phyloP scores from a whole-genome alignment of 2,113 vertebrate species.

The Salvator merianae region DNA sequence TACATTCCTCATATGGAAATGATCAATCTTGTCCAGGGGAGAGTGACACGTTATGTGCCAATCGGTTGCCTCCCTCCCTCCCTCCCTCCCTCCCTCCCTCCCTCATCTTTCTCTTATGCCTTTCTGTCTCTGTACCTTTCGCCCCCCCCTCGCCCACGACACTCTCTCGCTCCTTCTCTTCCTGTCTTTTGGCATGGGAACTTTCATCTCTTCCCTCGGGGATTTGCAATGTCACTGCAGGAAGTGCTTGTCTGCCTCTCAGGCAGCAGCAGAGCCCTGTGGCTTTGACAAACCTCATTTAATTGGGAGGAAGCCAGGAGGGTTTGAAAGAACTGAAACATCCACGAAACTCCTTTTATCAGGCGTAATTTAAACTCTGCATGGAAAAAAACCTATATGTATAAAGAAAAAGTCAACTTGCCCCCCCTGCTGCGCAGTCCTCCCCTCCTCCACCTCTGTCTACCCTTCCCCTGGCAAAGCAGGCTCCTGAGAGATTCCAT shows the following conservation, averaged over 20 bases:
- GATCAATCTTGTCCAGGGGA: neutral
- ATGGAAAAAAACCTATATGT: constrained; percentile 87
- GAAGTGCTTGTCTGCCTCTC: constrained; percentile 84
- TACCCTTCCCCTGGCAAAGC: constrained; percentile 65
- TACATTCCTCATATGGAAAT: constrained; percentile 25
- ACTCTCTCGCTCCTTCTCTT: constrained; percentile 55
- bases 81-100: constrained; percentile 32
- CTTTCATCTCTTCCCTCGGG: constrained; percentile 86
- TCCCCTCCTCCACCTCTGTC: constrained; percentile 51
- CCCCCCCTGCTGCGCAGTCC: constrained; percentile 79
- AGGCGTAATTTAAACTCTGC: constrained; percentile 89
- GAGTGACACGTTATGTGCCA: constrained; percentile 37
- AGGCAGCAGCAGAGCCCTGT: constrained; percentile 84
- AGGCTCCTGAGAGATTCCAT: constrained; percentile 80
- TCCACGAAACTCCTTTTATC: constrained; percentile 87
- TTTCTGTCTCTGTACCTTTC: constrained; percentile 71
- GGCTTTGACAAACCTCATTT: constrained; percentile 90
- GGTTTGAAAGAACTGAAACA: constrained; percentile 88
- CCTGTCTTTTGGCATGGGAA: constrained; percentile 68
- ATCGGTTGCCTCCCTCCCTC: constrained; percentile 51
- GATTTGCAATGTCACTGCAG: constrained; percentile 84
- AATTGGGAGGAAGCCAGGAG: constrained; percentile 89
- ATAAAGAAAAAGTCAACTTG: constrained; percentile 88
- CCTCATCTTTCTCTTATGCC: neutral
- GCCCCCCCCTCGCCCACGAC: constrained; percentile 34